Conservation (phyloP, 2,888 invertebrate genomes). For the Allophyes oxyacanthae region DNA sequence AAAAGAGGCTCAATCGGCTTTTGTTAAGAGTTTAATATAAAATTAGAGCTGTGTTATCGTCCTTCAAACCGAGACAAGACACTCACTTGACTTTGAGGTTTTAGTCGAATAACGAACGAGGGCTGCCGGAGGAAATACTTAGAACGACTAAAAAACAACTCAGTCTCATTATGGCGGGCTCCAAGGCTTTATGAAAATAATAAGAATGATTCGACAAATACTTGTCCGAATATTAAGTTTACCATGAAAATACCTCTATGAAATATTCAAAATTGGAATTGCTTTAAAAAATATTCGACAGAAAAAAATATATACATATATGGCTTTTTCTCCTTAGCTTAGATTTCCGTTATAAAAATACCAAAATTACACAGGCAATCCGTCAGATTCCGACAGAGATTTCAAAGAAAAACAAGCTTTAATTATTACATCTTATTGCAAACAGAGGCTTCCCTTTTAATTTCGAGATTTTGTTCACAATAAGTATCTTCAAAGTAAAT, state of each 20-base stretch:
- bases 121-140: slow-evolving; percentile 10
- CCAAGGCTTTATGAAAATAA: slow-evolving; percentile 21
- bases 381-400: background rate
- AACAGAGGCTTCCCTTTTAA: slow-evolving; percentile 43
- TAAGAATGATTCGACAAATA: slow-evolving; percentile 19
- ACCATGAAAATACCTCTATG: no score
- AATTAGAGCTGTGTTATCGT: no score
- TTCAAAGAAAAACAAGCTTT: slow-evolving; percentile 13
- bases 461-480: slow-evolving; percentile 40
- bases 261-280: no score
- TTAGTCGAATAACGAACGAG: slow-evolving; percentile 3
- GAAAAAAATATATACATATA: no score
- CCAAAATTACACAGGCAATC: slow-evolving; percentile 10
- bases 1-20: no score
- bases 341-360: slow-evolving; percentile 4
- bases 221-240: background rate
- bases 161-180: slow-evolving; percentile 21
- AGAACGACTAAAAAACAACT: slow-evolving; percentile 11
- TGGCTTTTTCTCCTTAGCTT: no score
- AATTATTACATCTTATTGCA: slow-evolving; percentile 35
- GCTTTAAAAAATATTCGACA: no score
- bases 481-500: slow-evolving; percentile 49
- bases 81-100: background rate
- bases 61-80: background rate
- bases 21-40: no score